Base-by-base conservation (phyloP, 2,888 invertebrate species). In the Epinotia nisella region DNA sequence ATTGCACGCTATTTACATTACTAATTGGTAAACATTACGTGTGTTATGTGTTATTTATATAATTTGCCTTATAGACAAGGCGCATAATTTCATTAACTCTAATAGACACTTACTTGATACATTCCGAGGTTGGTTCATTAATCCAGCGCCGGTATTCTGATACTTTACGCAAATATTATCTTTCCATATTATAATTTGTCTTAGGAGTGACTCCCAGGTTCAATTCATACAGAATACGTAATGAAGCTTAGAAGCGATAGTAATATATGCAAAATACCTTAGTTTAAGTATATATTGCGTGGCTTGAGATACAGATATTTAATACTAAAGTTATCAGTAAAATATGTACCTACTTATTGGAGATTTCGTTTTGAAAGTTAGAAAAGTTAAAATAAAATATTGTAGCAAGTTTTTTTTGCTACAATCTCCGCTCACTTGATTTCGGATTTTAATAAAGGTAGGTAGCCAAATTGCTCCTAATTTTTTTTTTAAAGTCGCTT, bases 141-240 rank as follows among this genome's bases (percentile, higher is more conserved):
- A 55, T 21, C 65, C 35, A 4, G 13, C 51, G 64, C 15, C 7
- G 19, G 64, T 55, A 65, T 55, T 65, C 65, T 51, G 65, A 65
- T 65, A 65, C 39, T 55, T 65, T 55, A 65, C 65, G 1, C 39
- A 65, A 65, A 65, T 65, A 65, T 65, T 65, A 65, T 39, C 53
- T 65, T 65, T 65, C 55, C 65, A 65, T 55, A 55, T 65, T 55
- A 55, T 65, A 65, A 65, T 51, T 55, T 64, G 29, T 64, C 49
- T 29, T n/a, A 17, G 49, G 45, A 61, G 61, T 61, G 13, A 58
- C 56, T 58, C 29, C 9, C 9, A n/a, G 62, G 49, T 45, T 51
- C 49, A 51, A 64, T 51, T 51, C 62, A 64, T 51, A 51, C n/a
- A 49, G 62, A 49, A 64, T 64, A 51, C 49, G 49, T 51, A 64